These are phyloP conservation scores for Parazoanthus atlanticus DNA, from an alignment of 92 coral and sea anemone species.

Conservation along the genomic window DNA sequence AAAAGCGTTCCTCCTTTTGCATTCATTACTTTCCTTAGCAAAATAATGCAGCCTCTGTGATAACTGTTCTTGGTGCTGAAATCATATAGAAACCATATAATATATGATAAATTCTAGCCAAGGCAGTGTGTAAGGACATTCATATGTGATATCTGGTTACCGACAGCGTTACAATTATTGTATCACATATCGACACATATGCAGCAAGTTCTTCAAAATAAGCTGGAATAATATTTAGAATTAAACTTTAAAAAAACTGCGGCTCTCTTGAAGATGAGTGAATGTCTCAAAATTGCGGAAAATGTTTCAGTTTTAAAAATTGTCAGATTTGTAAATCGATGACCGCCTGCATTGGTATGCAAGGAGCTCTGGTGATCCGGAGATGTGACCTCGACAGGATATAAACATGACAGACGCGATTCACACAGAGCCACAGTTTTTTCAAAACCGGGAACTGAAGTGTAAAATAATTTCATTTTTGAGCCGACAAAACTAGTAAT, in stretches of 20 bases:
- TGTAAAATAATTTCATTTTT: background rate
- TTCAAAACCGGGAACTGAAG: background rate
- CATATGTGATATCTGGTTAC: slow-evolving; percentile 27
- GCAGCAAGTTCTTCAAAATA: background rate
- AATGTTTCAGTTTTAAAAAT: slow-evolving; percentile 1
- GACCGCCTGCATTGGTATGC: slow-evolving; percentile 18
- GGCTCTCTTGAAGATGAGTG: background rate
- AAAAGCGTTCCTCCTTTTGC: background rate
- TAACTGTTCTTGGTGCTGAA: background rate
- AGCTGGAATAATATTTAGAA: background rate
- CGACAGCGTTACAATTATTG: slow-evolving; percentile 41
- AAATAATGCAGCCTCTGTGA: background rate
- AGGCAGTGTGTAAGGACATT: slow-evolving; percentile 12
- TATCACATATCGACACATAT: slow-evolving; percentile 14
- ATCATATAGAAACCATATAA: background rate
- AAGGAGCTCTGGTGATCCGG: background rate
- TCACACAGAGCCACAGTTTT: slow-evolving; percentile 17
- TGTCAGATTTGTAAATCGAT: background rate
- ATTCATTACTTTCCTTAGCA: background rate
- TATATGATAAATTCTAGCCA: background rate
- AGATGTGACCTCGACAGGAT: background rate
- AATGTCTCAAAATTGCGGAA: background rate
- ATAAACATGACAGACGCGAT: slow-evolving; percentile 11
- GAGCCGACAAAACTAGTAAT: background rate
- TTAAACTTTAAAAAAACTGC: background rate